These are phyloP conservation scores for Pseudolaguvia tuberculata DNA, from an alignment of 2,113 vertebrate species.

Conservation along the genomic window DNA sequence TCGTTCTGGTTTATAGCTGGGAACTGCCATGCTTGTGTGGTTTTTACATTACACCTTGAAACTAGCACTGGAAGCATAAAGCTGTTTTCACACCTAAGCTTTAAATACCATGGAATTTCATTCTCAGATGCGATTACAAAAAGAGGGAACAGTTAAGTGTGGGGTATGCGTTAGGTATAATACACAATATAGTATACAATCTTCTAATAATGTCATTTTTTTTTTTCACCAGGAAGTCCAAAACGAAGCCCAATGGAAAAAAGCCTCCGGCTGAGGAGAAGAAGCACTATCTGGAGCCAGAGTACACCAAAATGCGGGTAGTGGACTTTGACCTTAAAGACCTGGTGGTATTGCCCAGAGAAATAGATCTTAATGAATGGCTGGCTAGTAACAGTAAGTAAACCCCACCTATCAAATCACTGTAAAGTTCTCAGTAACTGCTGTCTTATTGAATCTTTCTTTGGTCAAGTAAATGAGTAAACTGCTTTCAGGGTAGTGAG, in stretches of 20 bases:
- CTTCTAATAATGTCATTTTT: background rate
- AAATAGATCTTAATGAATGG: slow-evolving; percentile 99
- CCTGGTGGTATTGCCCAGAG: slow-evolving; percentile 88
- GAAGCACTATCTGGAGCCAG: slow-evolving; percentile 90
- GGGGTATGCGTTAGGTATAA: background rate
- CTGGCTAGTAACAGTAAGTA: slow-evolving; percentile 95
- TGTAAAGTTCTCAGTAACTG: background rate
- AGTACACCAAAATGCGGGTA: slow-evolving; percentile 89
- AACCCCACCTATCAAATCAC: background rate
- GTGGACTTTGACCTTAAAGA: slow-evolving; percentile 93
- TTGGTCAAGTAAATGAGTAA: slow-evolving; percentile 13
- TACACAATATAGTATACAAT: too few species aligned
- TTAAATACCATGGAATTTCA: slow-evolving; percentile 21
- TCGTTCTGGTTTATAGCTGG: slow-evolving; percentile 38
- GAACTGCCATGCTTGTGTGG: slow-evolving; percentile 56
- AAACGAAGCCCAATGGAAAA: slow-evolving; percentile 97
- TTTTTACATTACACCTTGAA: slow-evolving; percentile 61
- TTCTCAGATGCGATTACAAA: too few species aligned
- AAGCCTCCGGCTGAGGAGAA: slow-evolving; percentile 89
- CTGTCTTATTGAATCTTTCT: slow-evolving; percentile 9
- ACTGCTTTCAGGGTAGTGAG: background rate
- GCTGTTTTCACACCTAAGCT: slow-evolving; percentile 39
- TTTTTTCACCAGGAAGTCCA: slow-evolving; percentile 89
- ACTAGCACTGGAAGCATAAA: slow-evolving; percentile 60
- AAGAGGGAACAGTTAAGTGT: too few species aligned